Evolutionary conservation across 92 coral and sea anemone species (phyloP).

Genomic region (Parazoanthus darwini): DNA sequence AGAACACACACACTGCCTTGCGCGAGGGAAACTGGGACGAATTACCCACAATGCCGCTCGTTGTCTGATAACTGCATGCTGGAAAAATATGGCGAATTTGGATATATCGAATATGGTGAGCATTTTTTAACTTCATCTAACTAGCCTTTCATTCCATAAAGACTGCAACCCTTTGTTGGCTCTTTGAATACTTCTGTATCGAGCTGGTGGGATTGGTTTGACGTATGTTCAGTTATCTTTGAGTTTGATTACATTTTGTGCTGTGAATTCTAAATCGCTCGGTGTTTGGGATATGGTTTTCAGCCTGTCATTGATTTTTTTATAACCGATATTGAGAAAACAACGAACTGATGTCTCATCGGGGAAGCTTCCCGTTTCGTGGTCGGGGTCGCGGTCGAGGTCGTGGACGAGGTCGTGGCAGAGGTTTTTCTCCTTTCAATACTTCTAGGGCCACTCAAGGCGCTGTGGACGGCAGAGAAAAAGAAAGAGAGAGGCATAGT

Average conservation of each 20-base stretch:
- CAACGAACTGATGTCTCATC: conserved; percentile 6
- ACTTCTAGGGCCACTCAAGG: background rate
- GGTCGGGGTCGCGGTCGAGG: conserved; percentile 34
- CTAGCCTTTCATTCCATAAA: background rate
- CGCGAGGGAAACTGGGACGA: too few species aligned
- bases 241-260: background rate
- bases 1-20: too few species aligned
- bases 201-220: background rate
- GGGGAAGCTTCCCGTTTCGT: conserved; percentile 27
- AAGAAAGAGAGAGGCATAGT: background rate
- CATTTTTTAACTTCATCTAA: background rate
- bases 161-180: background rate
- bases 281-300: background rate
- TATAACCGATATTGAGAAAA: background rate
- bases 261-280: background rate
- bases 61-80: background rate
- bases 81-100: background rate
- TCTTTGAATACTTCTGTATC: background rate
- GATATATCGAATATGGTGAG: conserved; percentile 12
- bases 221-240: background rate
- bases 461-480: conserved; percentile 8
- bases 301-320: conserved; percentile 1
- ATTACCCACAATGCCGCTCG: conserved; percentile 28
- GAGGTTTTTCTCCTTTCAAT: conserved; percentile 5
- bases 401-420: conserved; percentile 16